These are phyloP conservation scores for Numenius phaeopus DNA, from an alignment of 2,797 vertebrate species.

Conservation along the genomic window DNA sequence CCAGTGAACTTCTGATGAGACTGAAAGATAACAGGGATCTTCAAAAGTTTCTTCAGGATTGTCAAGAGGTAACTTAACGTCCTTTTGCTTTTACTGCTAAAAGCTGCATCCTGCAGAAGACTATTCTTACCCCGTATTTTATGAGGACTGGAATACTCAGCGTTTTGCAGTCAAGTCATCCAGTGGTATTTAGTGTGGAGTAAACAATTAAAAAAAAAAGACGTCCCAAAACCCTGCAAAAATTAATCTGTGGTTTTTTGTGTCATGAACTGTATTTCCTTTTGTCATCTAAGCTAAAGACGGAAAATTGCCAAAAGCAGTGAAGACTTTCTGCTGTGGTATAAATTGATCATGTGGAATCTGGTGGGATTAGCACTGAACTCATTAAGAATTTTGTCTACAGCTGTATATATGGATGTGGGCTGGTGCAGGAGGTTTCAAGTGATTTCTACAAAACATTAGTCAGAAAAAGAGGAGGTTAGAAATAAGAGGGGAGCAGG, in stretches of 20 bases:
- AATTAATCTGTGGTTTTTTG: neutral
- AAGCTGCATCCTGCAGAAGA: neutral
- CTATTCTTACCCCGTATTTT: neutral
- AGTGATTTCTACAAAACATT: neutral
- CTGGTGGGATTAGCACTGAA: neutral
- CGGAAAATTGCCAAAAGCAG: neutral
- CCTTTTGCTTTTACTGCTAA: neutral
- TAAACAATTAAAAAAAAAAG: neutral
- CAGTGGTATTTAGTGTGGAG: neutral
- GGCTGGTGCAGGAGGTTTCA: neutral
- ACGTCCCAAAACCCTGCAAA: neutral
- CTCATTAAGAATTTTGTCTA: neutral
- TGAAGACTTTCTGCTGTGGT: neutral
- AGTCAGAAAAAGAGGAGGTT: neutral
- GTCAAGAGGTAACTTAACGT: slow-evolving; percentile 88
- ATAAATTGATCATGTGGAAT: neutral
- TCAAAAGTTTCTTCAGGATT: slow-evolving; percentile 97
- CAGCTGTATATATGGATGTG: neutral
- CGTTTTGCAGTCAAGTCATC: neutral
- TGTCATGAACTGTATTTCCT: neutral
- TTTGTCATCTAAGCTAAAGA: neutral
- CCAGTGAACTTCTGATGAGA: slow-evolving; percentile 91
- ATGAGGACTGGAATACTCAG: neutral
- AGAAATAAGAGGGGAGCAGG: neutral
- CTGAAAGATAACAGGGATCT: slow-evolving; percentile 98